A percentile compares a stretch with the other conserved stretches of the same genome.
These are phyloP conservation scores for Erythrocercus mccallii DNA, from an alignment of 2,113 vertebrate species.

Conservation along the genomic window DNA sequence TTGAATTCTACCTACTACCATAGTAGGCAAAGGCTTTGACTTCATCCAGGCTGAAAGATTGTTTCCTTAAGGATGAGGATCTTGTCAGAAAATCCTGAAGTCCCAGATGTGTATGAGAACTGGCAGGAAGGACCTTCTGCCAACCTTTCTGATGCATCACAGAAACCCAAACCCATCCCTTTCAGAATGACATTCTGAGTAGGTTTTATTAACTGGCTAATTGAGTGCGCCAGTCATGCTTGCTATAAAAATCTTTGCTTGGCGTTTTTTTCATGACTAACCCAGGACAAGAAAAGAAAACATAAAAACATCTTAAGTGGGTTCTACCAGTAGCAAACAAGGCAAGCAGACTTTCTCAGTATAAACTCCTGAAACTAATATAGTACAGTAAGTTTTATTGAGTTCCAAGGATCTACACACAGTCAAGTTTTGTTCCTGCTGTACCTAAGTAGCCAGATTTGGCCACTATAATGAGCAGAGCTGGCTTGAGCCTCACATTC, in stretches of 20 bases:
- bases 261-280: neutral
- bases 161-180: neutral
- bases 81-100: neutral
- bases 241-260: neutral
- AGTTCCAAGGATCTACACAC: neutral
- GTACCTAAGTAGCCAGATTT: neutral
- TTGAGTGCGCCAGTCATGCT: neutral
- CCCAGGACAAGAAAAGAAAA: neutral
- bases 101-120: no score
- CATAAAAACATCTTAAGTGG: neutral
- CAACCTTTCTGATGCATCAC: fast-evolving
- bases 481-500: neutral
- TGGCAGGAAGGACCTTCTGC: neutral
- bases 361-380: neutral
- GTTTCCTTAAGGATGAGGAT: neutral
- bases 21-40: neutral
- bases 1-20: neutral
- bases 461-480: neutral
- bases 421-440: neutral
- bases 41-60: neutral
- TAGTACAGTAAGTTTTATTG: neutral
- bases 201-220: neutral
- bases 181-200: neutral
- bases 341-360: neutral
- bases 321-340: neutral